Conservation (phyloP, 2,797 vertebrate species). For the Gallinago nigripennis region DNA sequence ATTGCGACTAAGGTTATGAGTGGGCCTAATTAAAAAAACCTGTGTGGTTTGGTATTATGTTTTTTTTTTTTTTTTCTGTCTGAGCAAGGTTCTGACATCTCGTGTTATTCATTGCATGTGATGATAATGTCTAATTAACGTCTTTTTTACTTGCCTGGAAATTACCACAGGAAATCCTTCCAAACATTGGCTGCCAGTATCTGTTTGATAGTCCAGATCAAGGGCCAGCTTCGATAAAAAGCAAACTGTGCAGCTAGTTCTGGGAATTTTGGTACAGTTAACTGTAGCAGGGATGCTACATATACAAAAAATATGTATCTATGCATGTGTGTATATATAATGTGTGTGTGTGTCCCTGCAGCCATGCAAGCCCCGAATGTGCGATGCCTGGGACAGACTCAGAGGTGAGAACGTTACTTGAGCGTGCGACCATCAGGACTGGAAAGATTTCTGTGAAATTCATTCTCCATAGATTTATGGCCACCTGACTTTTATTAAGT, state of each 20-base stretch:
- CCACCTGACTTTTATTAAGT: background rate
- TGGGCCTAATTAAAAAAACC: background rate
- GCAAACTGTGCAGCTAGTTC: background rate
- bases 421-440: background rate
- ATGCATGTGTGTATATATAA: background rate
- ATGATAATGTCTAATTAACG: background rate
- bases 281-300: fast-evolving
- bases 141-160: background rate
- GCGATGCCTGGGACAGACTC: background rate
- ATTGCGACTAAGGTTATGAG: background rate
- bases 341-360: background rate
- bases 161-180: background rate
- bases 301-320: background rate
- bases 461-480: background rate
- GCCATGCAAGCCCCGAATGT: background rate
- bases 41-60: background rate
- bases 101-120: background rate
- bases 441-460: background rate
- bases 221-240: background rate
- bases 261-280: background rate
- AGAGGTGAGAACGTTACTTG: background rate
- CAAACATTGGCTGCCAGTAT: background rate
- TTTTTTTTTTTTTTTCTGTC: background rate
- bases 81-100: background rate
- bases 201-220: background rate